These are phyloP conservation scores for Pluvialis apricaria DNA, from an alignment of 2,113 vertebrate species.

Conservation along the genomic window DNA sequence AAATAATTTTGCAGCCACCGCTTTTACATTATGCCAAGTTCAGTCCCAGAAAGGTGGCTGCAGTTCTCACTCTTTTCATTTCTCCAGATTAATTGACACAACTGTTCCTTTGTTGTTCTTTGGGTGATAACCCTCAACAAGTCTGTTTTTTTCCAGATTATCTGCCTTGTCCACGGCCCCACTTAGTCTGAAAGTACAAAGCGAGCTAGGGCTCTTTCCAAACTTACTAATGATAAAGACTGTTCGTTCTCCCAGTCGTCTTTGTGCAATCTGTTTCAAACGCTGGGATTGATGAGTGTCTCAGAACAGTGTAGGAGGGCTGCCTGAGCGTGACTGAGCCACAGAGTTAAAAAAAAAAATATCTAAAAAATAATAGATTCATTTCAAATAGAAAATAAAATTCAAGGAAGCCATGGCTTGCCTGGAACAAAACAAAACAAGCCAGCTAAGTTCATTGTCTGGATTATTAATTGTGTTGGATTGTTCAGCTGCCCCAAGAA, in stretches of 20 bases:
- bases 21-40: background rate
- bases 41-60: background rate
- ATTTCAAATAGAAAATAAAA: slow-evolving; percentile 7
- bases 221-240: slow-evolving; percentile 17
- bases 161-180: background rate
- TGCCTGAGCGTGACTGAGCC: slow-evolving; percentile 53
- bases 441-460: background rate
- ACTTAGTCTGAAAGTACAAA: background rate
- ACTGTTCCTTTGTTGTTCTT: background rate
- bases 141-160: background rate
- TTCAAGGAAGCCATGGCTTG: background rate
- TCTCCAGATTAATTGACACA: background rate
- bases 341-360: background rate
- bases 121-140: background rate
- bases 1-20: background rate
- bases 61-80: background rate
- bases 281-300: slow-evolving; percentile 28
- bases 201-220: background rate
- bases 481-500: background rate
- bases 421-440: background rate
- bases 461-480: slow-evolving; percentile 6
- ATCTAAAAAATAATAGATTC: background rate
- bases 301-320: slow-evolving; percentile 65
- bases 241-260: slow-evolving; percentile 8
- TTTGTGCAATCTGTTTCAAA: slow-evolving; percentile 60